phyloP scores from a whole-genome alignment of 2,113 vertebrate genomes.

The Hypanus sabinus region DNA sequence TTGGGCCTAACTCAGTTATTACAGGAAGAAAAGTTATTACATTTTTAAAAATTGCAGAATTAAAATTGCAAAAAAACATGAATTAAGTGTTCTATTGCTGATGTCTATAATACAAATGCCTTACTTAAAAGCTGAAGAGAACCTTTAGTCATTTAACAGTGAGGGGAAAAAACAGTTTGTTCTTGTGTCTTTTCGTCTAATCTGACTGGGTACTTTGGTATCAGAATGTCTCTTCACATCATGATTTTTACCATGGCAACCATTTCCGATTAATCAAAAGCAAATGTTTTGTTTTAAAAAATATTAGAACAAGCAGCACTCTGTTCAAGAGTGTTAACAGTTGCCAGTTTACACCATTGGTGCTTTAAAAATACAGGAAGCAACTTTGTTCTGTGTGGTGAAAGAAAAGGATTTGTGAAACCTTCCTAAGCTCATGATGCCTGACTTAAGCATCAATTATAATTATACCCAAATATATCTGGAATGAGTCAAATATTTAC shows the following conservation, averaged over 20 bases:
- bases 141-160: neutral
- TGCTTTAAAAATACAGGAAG: neutral
- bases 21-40: neutral
- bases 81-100: neutral
- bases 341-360: neutral
- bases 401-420: slow-evolving; percentile 11
- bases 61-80: neutral
- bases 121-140: slow-evolving; percentile 19
- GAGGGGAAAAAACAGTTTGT: neutral
- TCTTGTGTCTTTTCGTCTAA: slow-evolving; percentile 11
- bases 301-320: neutral
- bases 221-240: slow-evolving; percentile 20
- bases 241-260: slow-evolving; percentile 32
- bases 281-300: neutral
- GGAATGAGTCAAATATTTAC: neutral
- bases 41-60: neutral
- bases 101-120: neutral
- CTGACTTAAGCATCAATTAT: neutral
- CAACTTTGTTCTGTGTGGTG: neutral
- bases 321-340: neutral
- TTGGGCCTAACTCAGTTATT: neutral
- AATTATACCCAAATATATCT: neutral
- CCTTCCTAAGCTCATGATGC: neutral
- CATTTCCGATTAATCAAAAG: slow-evolving; percentile 30
- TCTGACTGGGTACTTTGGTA: slow-evolving; percentile 6